Evolutionary conservation across 2,797 vertebrate species (phyloP).

Genomic region (Gallinago solitaria): DNA sequence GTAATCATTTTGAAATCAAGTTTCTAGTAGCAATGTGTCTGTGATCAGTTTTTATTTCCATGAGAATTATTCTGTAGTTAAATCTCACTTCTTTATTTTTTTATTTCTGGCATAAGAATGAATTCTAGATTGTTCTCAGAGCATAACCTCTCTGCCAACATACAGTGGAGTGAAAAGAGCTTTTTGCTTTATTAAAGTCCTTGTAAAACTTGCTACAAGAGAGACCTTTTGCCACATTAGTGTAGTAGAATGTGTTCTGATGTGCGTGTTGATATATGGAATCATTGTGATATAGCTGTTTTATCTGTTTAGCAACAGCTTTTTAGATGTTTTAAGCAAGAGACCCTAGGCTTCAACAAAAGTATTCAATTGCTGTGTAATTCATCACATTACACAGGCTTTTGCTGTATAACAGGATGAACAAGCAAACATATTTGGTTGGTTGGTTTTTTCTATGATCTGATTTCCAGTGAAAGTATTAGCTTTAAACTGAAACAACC

Average conservation of each 20-base stretch:
- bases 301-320: background rate
- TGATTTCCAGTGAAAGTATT: background rate
- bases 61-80: background rate
- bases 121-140: background rate
- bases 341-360: background rate
- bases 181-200: background rate
- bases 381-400: background rate
- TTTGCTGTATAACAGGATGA: background rate
- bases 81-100: background rate
- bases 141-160: background rate
- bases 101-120: background rate
- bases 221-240: background rate
- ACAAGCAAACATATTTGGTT: background rate
- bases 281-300: background rate
- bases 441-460: background rate
- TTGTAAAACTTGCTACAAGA: background rate
- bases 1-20: background rate
- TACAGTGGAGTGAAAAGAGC: background rate
- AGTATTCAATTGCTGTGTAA: background rate
- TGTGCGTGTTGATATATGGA: background rate
- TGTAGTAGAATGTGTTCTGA: background rate
- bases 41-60: background rate
- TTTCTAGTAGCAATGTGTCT: background rate
- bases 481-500: background rate
- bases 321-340: background rate